Evolutionary conservation across 1,140 invertebrate species (phyloP), one percentile per base, ranked within the genome.

Genomic region (Thrips palmi): DNA sequence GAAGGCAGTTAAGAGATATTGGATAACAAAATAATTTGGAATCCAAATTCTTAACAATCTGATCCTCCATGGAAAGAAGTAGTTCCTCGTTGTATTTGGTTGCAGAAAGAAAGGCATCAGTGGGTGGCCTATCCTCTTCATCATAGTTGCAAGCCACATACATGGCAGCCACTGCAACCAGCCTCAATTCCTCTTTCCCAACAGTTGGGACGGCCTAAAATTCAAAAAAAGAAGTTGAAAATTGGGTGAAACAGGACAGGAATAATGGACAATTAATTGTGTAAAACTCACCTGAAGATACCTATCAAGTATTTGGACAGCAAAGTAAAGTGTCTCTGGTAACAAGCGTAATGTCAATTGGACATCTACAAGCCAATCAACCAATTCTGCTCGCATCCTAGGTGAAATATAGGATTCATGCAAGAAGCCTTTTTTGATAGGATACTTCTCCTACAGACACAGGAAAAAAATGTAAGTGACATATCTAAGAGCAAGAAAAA

Each of bases 291-390:
- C 80, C 70, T 91, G 83, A 44, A 94, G 66, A 64, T 85, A 96
- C 48, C 85, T 65, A 62, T 97, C 92, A 45, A 94, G 69, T 15
- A 92, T 79, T 36, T 78, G 73, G 31, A 94, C 73, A 30, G 85
- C 77, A 46, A 96, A 60, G 55, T 88, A 87, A 19, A 94, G 70
- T 2, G 91, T 96, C 58, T 97, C 92, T 47, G 80, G 71, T n/a
- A 80, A 59, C 10, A 96, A 60, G 43, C 74, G 72, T 53, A 96
- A 97, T 53, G 86, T 77, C 41, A 68, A 59, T 51, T 94, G 88
- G 10, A 96, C 86, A 52, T 93, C 86, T 15, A 92, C 76, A 18
- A 97, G 59, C 92, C 92, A 97, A 56, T 97, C 87, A 42, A 97
- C 65, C 1, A 92, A 61, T 24, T 91, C 77, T 5, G 73, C 62